A percentile compares a stretch with the other conserved stretches of the same genome.
These are phyloP conservation scores for Otolemur garnettii DNA, from an alignment of 2,113 vertebrate species.

Conservation along the genomic window DNA sequence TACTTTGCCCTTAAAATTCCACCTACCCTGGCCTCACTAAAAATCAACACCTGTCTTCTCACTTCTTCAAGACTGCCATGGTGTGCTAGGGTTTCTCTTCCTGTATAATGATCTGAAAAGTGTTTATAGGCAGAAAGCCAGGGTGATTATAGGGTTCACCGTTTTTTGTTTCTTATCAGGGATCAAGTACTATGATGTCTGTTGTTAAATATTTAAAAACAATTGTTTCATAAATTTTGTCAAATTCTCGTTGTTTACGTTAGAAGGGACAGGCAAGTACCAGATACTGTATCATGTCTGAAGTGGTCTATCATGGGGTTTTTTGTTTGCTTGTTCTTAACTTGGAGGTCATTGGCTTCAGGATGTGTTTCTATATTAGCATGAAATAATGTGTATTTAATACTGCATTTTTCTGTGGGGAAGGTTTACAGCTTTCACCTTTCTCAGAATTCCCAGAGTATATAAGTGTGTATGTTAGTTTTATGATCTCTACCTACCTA, in stretches of 20 bases:
- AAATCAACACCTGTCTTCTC: neutral
- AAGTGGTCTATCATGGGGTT: neutral
- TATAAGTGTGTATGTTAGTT: neutral
- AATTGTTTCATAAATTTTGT: neutral
- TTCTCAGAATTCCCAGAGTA: neutral
- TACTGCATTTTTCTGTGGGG: neutral
- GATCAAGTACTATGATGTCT: neutral
- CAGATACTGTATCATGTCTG: neutral
- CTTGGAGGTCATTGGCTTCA: neutral
- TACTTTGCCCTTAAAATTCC: neutral
- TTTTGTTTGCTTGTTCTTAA: neutral
- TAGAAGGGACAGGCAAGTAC: neutral
- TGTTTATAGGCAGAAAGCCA: neutral
- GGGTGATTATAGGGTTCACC: neutral
- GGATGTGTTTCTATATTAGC: neutral
- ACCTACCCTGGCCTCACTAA: neutral
- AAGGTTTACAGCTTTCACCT: neutral
- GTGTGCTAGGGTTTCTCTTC: neutral
- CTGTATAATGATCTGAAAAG: neutral
- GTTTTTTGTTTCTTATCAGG: neutral
- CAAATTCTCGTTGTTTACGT: neutral
- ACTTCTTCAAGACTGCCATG: neutral
- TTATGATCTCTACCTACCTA: neutral
- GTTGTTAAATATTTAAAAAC: neutral
- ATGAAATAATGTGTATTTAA: neutral